Evolutionary conservation across 2,888 invertebrate species (phyloP), one percentile per base, ranked within the genome.

Genomic region (Polyploca ridens): DNA sequence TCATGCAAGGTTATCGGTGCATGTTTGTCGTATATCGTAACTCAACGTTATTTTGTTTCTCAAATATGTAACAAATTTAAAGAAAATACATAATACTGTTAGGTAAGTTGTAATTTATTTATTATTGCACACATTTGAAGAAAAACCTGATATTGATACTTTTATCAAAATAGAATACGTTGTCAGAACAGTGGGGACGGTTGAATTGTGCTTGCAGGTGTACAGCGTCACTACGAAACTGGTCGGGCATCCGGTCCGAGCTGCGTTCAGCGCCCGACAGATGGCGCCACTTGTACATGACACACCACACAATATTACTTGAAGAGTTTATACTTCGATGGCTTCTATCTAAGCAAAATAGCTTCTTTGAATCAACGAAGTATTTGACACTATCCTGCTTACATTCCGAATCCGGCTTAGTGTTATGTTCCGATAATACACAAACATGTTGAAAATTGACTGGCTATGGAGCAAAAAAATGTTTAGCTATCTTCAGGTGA

Each of bases 181-280:
- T 72, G 68, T 74, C 67, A 73, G 77, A 74, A 74, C 76, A 76
- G 75, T 78, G 81, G 76, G 77, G 79, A 78, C 79, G 72, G 73
- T 77, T 80, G 74, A 72, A 76, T 79, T 62, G 66, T 66, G 65
- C 66, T 81, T 85, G 93, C 93, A 93, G 93, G 93, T 93, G 92
- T 89, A 87, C 87, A 83, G 84, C 89, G 88, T 90, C 89, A 83
- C 85, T 83, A 84, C 81, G 83, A 89, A 93, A 94, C 93, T 91
- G 93, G 93, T 94, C 87, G 85, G 84, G 91, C 82, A 93, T 93
- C 93, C 93, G 93, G 93, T 87, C 86, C 72, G 74, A 72, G 81
- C 75, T 74, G 79, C 78, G 76, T 77, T 72, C 73, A 68, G 73
- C 81, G 82, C 68, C 77, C 83, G 81, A 87, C 93, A 93, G 93